Evolutionary conservation across 2,888 invertebrate species (phyloP).

Genomic region (Autographa gamma): DNA sequence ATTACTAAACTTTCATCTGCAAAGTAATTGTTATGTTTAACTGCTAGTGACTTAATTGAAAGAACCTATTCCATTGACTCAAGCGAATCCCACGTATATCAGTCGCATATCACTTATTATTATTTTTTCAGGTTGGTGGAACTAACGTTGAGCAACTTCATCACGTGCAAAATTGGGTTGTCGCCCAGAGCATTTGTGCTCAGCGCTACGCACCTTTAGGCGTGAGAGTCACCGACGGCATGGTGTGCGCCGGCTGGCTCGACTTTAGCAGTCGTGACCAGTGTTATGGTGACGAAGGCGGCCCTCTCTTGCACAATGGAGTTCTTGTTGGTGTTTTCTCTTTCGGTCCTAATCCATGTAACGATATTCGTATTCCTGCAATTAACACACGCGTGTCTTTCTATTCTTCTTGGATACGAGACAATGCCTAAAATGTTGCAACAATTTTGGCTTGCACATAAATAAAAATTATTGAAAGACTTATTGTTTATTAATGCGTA

Average conservation of each 20-base stretch:
- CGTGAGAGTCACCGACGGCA: slow-evolving; percentile 57
- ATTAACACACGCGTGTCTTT: slow-evolving; percentile 68
- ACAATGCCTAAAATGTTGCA: slow-evolving; percentile 53
- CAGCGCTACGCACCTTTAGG: slow-evolving; percentile 55
- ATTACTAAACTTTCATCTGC: too few relatives aligned
- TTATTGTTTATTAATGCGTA: too few relatives aligned
- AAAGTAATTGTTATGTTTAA: too few relatives aligned
- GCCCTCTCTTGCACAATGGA: slow-evolving; percentile 70
- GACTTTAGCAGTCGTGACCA: slow-evolving; percentile 76
- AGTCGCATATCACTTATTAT: too few relatives aligned
- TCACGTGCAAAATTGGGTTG: slow-evolving; percentile 59
- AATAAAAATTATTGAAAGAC: not conserved
- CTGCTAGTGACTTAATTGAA: too few relatives aligned
- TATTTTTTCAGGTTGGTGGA: not conserved
- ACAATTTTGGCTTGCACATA: not conserved
- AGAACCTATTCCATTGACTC: too few relatives aligned
- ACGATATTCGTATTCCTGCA: slow-evolving; percentile 64
- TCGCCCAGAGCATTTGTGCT: slow-evolving; percentile 62
- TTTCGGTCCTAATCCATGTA: slow-evolving; percentile 65
- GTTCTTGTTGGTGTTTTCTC: slow-evolving; percentile 72
- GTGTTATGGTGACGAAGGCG: slow-evolving; percentile 76
- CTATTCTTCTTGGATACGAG: slow-evolving; percentile 64
- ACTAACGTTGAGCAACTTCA: not conserved
- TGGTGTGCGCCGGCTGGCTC: slow-evolving; percentile 69
- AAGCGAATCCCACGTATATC: too few relatives aligned